Percentiles rank a stretch among this genome's conserved stretches.
These are phyloP conservation scores for Cecropterus lyciades DNA, from an alignment of 1,140 invertebrate species.

Conservation along the genomic window DNA sequence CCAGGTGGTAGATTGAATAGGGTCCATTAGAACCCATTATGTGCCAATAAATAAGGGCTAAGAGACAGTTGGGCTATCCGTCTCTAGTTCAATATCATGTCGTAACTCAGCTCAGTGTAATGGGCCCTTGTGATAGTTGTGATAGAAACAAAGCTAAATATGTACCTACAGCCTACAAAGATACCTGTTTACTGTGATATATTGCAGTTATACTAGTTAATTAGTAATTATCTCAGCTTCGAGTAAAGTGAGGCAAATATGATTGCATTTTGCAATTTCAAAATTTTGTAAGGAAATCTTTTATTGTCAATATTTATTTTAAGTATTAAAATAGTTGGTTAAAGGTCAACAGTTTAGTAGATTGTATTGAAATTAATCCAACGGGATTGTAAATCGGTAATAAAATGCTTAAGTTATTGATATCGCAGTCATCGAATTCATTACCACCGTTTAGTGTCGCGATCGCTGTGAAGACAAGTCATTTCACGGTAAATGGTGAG, in stretches of 20 bases:
- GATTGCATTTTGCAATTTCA: no score
- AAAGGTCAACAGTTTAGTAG: no score
- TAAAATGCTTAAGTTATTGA: conserved; percentile 43
- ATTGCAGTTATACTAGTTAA: no score
- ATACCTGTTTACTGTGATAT: no score
- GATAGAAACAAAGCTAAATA: conserved; percentile 49
- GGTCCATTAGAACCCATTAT: conserved; percentile 78
- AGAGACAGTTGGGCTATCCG: conserved; percentile 66
- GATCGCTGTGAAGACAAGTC: conserved; percentile 50
- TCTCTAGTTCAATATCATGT: conserved; percentile 57
- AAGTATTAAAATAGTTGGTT: no score
- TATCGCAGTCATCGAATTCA: conserved; percentile 53
- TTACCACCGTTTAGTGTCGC: conserved; percentile 52
- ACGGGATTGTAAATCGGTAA: neutral
- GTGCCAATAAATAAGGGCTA: conserved; percentile 74
- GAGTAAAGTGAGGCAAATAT: no score
- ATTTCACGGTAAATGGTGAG: conserved; percentile 51
- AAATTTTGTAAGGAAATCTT: no score
- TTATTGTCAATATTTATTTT: no score
- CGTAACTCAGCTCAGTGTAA: conserved; percentile 64
- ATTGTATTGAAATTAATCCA: no score
- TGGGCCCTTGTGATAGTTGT: conserved; percentile 34
- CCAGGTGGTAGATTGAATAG: conserved; percentile 76
- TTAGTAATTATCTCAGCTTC: no score
- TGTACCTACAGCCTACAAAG: neutral